Evolutionary conservation across 2,797 vertebrate species (phyloP).

Genomic region (Chaunax sp.): DNA sequence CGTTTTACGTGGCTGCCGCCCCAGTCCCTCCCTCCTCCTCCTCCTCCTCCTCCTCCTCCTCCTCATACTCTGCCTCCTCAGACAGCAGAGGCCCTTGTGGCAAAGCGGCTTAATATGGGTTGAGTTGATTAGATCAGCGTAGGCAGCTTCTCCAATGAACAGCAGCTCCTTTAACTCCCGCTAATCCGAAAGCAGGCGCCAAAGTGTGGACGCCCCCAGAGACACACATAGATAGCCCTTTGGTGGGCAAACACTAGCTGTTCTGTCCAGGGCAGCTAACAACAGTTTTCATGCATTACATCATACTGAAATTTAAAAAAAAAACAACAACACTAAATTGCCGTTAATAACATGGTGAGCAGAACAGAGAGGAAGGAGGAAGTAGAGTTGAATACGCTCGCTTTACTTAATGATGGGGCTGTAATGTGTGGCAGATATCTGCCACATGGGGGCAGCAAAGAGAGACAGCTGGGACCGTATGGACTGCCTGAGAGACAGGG

Average conservation of each 20-base stretch:
- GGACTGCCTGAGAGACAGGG: conserved; percentile 18
- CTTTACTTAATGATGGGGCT: conserved; percentile 19
- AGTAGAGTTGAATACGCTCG: background rate
- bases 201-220: conserved; percentile 26
- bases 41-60: conserved; percentile 32
- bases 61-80: conserved; percentile 39
- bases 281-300: conserved; percentile 40
- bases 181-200: conserved; percentile 68
- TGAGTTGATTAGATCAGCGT: conserved; percentile 83
- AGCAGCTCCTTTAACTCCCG: conserved; percentile 72
- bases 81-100: conserved; percentile 65
- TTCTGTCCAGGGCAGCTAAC: conserved; percentile 43
- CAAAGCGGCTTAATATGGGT: conserved; percentile 80
- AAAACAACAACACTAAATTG: conserved; percentile 20
- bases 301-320: conserved; percentile 30
- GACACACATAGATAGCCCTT: conserved; percentile 28
- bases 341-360: conserved; percentile 42
- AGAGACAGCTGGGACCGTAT: conserved; percentile 20
- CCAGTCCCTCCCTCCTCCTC: conserved; percentile 33
- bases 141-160: conserved; percentile 68
- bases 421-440: conserved; percentile 10
- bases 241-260: conserved; percentile 36
- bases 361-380: conserved; percentile 21
- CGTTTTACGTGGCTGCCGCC: conserved; percentile 39
- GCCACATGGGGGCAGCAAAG: conserved; percentile 68